A percentile compares a stretch with the other conserved stretches of the same genome.
Conservation (phyloP, 2,888 invertebrate species). For the Drosophila mimica region DNA sequence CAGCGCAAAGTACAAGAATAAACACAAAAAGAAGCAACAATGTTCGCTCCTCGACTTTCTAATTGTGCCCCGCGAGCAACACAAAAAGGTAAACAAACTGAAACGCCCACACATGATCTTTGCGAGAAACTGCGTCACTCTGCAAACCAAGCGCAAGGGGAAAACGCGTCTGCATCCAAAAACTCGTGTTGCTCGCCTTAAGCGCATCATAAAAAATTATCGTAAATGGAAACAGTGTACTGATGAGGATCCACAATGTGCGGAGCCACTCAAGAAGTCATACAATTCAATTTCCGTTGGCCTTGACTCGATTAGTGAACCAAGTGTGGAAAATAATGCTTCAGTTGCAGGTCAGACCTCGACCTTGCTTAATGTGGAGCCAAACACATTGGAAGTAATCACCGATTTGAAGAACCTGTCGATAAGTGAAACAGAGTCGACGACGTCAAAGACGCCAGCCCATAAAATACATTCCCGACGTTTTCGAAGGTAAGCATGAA, state of each 20-base stretch:
- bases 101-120: constrained; percentile 34
- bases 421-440: not conserved
- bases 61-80: constrained; percentile 37
- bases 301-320: not conserved
- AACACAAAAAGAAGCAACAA: constrained; percentile 38
- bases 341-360: not conserved
- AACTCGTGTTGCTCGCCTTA: constrained; percentile 61
- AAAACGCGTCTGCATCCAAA: constrained; percentile 63
- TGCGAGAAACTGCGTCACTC: constrained; percentile 1
- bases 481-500: constrained; percentile 73
- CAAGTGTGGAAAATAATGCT: not conserved
- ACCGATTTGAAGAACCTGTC: constrained; percentile 1
- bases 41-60: constrained; percentile 62
- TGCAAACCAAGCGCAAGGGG: constrained; percentile 55
- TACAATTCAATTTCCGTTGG: not conserved
- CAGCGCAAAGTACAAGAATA: constrained; percentile 69
- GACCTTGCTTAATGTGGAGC: not conserved
- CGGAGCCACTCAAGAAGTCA: constrained; percentile 3
- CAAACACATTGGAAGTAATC: constrained; percentile 4
- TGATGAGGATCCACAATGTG: not conserved
- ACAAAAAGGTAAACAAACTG: constrained; percentile 34
- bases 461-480: constrained; percentile 72
- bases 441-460: not conserved
- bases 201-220: constrained; percentile 66
- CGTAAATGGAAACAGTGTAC: constrained; percentile 45